Conservation (phyloP, 2,113 vertebrate genomes). For the Oreotrochilus melanogaster region DNA sequence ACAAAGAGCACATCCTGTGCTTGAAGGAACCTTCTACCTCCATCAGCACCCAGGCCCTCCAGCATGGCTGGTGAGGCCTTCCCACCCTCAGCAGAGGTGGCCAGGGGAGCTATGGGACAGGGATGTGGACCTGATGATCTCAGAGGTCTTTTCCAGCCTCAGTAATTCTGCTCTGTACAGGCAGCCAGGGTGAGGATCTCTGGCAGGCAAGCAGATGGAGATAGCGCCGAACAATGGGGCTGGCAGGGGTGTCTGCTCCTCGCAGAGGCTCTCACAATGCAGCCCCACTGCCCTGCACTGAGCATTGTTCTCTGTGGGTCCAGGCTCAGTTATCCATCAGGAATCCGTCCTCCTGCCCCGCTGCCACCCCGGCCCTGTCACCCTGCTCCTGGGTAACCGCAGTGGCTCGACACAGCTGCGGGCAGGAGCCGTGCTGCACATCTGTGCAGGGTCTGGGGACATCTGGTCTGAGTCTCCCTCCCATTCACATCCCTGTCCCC, state of each 20-base stretch:
- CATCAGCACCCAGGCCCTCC: too few species aligned
- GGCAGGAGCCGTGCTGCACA: neutral
- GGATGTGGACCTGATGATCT: neutral
- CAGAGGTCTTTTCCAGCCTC: too few species aligned
- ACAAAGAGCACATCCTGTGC: rapidly evolving
- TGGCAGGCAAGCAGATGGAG: neutral
- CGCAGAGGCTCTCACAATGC: neutral
- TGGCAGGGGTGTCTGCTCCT: neutral
- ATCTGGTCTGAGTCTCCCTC: conserved; percentile 59
- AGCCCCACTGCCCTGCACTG: rapidly evolving
- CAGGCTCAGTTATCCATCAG: neutral
- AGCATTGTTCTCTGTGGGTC: neutral
- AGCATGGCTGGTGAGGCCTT: rapidly evolving
- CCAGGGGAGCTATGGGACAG: rapidly evolving
- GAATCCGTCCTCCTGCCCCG: neutral
- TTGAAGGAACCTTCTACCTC: rapidly evolving
- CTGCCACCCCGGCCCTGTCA: neutral
- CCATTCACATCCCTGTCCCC: neutral
- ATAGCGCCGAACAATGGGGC: neutral
- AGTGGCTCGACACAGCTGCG: neutral
- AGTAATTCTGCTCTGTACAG: too few species aligned
- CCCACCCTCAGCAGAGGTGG: rapidly evolving
- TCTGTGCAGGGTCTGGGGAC: rapidly evolving
- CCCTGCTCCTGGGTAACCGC: neutral
- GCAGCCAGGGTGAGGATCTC: rapidly evolving